Base-by-base conservation (phyloP, 2,113 vertebrate species). In the Chionomys nivalis region DNA sequence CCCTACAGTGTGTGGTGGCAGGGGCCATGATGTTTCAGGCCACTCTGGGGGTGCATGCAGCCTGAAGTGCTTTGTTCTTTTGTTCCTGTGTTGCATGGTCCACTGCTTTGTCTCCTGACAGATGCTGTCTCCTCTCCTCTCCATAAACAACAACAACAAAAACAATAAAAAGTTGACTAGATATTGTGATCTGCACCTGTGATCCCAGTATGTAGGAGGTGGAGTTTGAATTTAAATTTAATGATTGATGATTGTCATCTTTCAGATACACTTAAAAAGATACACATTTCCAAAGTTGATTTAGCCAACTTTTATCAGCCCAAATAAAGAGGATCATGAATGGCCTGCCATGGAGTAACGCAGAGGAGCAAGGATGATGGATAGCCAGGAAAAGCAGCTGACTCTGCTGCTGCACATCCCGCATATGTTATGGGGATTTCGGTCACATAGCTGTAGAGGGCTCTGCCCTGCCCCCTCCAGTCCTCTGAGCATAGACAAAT, bases 41-140 rank as follows among this genome's bases (percentile, higher is more conserved):
- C 26, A 28, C 76, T 28, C 36, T 39, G 0, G 72, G 87, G 36
- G 3, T 72, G 86, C 97, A 93, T 5, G 89, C 31, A 7, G 42
- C 63, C 91, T 95, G 87, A 10, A 73, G 90, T 97, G 96, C 61
- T 44, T 31, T 93, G 79, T 55, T 77, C 42, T 42, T 24, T 65
- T 49, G 19, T 68, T 66, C 49, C 77, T n/a, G 55, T 39, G 28
- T 42, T 39, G 63, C 66, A 63, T 68, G 63, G 42, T 68, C 19
- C 42, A 86, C 63, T 23, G 42, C 83, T 86, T 86, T 86, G 83
- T 86, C 33, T 92, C 66, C 85, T 61, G 44, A 87, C 73, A 77
- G 91, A 79, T 58, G 73, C 77, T 83, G 9, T 93, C 52, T 78
- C 79, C 21, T 94, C 47, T 3, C 85, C 36, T 63, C 65, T 76